phyloP scores from a whole-genome alignment of 2,888 invertebrate species.

The Eutolmus rufibarbis region DNA sequence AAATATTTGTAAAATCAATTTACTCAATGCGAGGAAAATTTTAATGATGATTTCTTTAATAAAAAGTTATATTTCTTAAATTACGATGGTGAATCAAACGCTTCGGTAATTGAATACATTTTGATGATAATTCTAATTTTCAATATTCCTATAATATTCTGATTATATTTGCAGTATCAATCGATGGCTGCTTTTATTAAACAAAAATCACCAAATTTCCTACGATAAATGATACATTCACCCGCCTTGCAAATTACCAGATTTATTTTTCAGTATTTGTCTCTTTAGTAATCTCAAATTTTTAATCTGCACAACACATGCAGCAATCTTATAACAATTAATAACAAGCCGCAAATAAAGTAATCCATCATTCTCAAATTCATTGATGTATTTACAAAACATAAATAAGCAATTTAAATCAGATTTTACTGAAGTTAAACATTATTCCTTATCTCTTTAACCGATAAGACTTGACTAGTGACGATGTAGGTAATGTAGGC shows the following conservation, averaged over 20 bases:
- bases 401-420: not conserved
- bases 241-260: not conserved
- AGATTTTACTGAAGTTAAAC: not conserved
- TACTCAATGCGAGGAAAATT: too few species aligned
- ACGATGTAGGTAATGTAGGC: not conserved
- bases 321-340: not conserved
- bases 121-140: too few species aligned
- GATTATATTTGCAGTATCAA: too few species aligned
- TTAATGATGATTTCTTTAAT: too few species aligned
- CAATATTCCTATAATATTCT: too few species aligned
- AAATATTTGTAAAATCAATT: too few species aligned
- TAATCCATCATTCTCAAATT: not conserved
- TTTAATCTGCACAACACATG: not conserved
- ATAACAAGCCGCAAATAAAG: not conserved
- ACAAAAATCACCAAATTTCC: too few species aligned
- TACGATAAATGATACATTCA: too few species aligned
- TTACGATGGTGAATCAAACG: too few species aligned
- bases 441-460: not conserved
- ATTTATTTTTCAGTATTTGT: not conserved
- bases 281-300: not conserved
- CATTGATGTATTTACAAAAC: not conserved
- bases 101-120: too few species aligned
- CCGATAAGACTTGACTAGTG: not conserved
- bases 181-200: too few species aligned
- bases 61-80: too few species aligned